phyloP scores from a whole-genome alignment of 2,888 invertebrate genomes.

The Trachelus iudaicus region DNA sequence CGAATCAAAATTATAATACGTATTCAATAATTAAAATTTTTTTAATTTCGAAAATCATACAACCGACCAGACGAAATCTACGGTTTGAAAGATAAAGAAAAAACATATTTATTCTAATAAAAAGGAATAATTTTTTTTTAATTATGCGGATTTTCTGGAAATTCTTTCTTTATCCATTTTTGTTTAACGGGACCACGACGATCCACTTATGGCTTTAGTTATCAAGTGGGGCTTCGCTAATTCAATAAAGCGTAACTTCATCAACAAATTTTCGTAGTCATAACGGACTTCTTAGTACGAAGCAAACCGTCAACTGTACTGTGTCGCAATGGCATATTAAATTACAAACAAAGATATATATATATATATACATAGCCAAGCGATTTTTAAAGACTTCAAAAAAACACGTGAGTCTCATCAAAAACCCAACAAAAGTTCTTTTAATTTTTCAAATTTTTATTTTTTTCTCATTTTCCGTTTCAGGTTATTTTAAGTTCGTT shows the following conservation, averaged over 20 bases:
- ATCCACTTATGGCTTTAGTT: conserved; percentile 54
- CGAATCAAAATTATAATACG: not conserved
- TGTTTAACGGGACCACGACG: conserved; percentile 43
- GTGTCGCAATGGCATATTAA: not conserved
- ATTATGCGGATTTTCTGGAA: not conserved
- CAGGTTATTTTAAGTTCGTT: conserved; percentile 43
- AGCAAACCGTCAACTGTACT: not conserved
- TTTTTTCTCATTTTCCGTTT: conserved; percentile 36
- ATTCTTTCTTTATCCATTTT: conserved; percentile 26
- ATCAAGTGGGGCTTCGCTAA: conserved; percentile 57
- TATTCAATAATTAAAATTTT: not conserved
- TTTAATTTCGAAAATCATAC: not conserved
- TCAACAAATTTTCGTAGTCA: conserved; percentile 53
- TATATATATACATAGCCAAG: not conserved
- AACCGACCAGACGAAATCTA: not conserved
- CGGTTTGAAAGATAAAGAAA: not conserved
- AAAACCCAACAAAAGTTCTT: not conserved
- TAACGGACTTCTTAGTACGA: conserved; percentile 43
- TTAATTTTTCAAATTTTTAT: conserved; percentile 18
- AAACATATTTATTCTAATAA: not conserved
- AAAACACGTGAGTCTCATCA: not conserved
- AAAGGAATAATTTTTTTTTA: not conserved
- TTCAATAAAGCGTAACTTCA: conserved; percentile 57
- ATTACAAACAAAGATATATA: not conserved
- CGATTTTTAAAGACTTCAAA: not conserved